phyloP scores from a whole-genome alignment of 2,888 invertebrate species.

The Chrysotoxum bicinctum region DNA sequence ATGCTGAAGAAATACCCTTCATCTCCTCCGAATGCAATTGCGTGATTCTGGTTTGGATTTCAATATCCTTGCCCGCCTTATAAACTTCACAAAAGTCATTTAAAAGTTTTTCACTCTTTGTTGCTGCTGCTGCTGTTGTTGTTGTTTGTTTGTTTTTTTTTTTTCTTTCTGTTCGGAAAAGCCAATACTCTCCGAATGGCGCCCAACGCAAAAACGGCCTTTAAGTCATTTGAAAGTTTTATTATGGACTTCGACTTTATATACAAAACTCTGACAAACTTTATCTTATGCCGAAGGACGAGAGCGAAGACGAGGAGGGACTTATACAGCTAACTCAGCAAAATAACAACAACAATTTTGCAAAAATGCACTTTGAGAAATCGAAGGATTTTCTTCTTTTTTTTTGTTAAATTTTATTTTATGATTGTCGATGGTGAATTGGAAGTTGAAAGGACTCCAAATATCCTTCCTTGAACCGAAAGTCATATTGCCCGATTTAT shows the following conservation, averaged over 20 bases:
- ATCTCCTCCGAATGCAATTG: slow-evolving; percentile 45
- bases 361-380: slow-evolving; percentile 57
- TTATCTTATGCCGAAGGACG: slow-evolving; percentile 25
- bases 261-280: slow-evolving; percentile 34
- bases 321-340: neutral
- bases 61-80: slow-evolving; percentile 40
- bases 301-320: neutral
- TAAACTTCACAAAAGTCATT: slow-evolving; percentile 63
- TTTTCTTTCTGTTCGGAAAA: neutral
- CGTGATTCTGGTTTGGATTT: slow-evolving; percentile 57
- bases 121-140: slow-evolving; percentile 8
- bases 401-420: slow-evolving; percentile 37
- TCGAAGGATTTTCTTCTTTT: neutral
- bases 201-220: slow-evolving; percentile 49
- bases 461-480: slow-evolving; percentile 8
- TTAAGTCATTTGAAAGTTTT: slow-evolving; percentile 71
- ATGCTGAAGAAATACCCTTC: slow-evolving; percentile 18
- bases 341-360: slow-evolving; percentile 46
- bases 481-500: slow-evolving; percentile 70
- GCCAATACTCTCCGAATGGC: slow-evolving; percentile 23
- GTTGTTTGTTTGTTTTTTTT: neutral
- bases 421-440: slow-evolving; percentile 17
- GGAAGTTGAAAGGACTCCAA: slow-evolving; percentile 16
- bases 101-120: slow-evolving; percentile 59
- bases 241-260: slow-evolving; percentile 57